A percentile compares a stretch with the other conserved stretches of the same genome.
These are phyloP conservation scores for Hiodon alosoides DNA, from an alignment of 2,113 vertebrate species.

Conservation along the genomic window DNA sequence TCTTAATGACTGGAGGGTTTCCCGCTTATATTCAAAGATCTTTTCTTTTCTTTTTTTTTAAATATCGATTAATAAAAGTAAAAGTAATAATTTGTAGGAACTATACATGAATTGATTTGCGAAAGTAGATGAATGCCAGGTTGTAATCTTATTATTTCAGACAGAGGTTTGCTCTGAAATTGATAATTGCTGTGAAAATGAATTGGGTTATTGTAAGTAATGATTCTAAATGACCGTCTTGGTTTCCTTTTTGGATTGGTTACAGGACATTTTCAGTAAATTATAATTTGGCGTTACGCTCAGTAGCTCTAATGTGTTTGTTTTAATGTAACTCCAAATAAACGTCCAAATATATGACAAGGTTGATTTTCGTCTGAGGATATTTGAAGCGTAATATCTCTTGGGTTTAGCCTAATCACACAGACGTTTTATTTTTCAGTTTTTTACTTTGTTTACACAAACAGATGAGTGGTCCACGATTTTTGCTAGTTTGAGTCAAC, in stretches of 20 bases:
- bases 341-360: slow-evolving; percentile 35
- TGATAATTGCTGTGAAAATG: slow-evolving; percentile 37
- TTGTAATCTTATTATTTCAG: slow-evolving; percentile 29
- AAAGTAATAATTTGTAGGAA: slow-evolving; percentile 33
- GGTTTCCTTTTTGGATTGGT: slow-evolving; percentile 31
- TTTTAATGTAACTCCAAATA: slow-evolving; percentile 43
- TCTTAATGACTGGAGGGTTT: slow-evolving; percentile 32
- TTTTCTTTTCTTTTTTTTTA: slow-evolving; percentile 36
- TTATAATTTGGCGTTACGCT: slow-evolving; percentile 42
- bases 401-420: slow-evolving; percentile 41
- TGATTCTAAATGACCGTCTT: slow-evolving; percentile 29
- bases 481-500: slow-evolving; percentile 35
- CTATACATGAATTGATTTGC: slow-evolving; percentile 29
- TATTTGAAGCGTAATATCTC: slow-evolving; percentile 28
- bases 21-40: slow-evolving; percentile 34
- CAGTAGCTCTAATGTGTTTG: slow-evolving; percentile 34
- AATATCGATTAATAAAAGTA: slow-evolving; percentile 31
- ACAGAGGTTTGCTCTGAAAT: slow-evolving; percentile 32
- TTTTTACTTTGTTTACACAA: slow-evolving; percentile 39
- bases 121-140: slow-evolving; percentile 24
- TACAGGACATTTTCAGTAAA: slow-evolving; percentile 30
- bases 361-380: slow-evolving; percentile 32
- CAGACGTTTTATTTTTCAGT: slow-evolving; percentile 42
- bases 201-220: slow-evolving; percentile 34
- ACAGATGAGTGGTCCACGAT: slow-evolving; percentile 32